Base-by-base conservation (phyloP, 2,113 vertebrate species). In the Colistium nudipinnis region DNA sequence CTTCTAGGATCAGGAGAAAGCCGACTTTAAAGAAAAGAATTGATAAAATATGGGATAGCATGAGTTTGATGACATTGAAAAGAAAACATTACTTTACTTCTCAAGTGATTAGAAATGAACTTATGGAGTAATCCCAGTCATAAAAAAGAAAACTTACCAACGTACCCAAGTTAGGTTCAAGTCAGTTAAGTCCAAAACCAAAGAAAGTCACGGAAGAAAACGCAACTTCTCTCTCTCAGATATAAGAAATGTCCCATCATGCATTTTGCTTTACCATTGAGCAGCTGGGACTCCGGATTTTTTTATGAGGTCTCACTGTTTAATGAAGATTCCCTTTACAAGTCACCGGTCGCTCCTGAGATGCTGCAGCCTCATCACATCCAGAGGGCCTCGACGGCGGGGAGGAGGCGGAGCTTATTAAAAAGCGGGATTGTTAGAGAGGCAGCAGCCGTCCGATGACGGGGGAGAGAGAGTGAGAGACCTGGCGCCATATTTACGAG, bases 391-490 rank as follows among this genome's bases (percentile, higher is more conserved):
- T n/a, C n/a, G n/a, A 44, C 52, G 39, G 68, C 61, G 36, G 74
- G 73, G 66, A 61, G 76, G 48, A 82, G 77, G 71, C 41, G 81
- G 78, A 76, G 72, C 41, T 6, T 55, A 79, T 76, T 80, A 87
- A 82, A 78, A n/a, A n/a, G n/a, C n/a, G 47, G 55, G 48, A 28
- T 67, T 79, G 74, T 82, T 81, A 67, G 83, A 83, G 82, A 76
- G 74, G 73, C 62, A 72, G 64, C 77, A 41, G 44, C 63, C 60
- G n/a, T 70, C 69, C 62, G 76, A 82, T 78, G 72, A 62, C 54
- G 70, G 69, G 60, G 85, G 83, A 80, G 75, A 65, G 71, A 67
- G 39, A 20, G 43, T 19, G 39, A 69, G 53, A 45, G 65, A 76
- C 63, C 63, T 63, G 64, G 72, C 65, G 28, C 2, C 1, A 28